Evolutionary conservation across 2,888 invertebrate genomes (phyloP), one percentile per base, ranked within the genome.

Genomic region (Maniola hyperantus): DNA sequence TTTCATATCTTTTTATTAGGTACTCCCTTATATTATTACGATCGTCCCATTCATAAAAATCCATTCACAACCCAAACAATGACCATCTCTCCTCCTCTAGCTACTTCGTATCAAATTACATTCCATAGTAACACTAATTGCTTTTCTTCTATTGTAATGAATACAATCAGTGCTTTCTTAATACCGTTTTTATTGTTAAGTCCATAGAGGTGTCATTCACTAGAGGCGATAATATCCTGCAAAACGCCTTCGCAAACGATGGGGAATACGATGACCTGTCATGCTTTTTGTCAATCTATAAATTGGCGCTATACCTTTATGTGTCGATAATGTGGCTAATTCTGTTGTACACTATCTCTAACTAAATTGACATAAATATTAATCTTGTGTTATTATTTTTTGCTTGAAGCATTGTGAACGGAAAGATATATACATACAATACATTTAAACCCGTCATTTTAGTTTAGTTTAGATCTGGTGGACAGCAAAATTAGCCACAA

Each of bases 111-210:
- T 55, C 54, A 65, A 64, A 68, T 70, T 67, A 67, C 67, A 67
- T 71, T 62, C 64, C 68, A 62, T 67, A 70, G 69, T 54, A 62
- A 71, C 62, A 65, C 68, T 71, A 70, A 71, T 71, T 71, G 70
- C 66, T 66, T 71, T 57, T 71, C 67, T 71, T 65, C 62, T 64
- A 67, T 66, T 51, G 69, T 62, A 67, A 65, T 65, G 65, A 70
- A 67, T 76, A 81, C 80, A 82, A 80, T 77, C 72, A 77, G 68
- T 69, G 70, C 79, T 82, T 82, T 78, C 80, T 79, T 81, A 80
- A 79, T 80, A 80, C 76, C 76, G 81, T 74, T 88, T 89, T 90
- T 89, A 91, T 88, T 84, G 84, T 83, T 71, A 73, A 51, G 50
- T 11, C 11, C 26, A 51, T 5, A 11, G 26, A 51, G 50, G 5